Evolutionary conservation across 2,797 vertebrate genomes (phyloP).

Genomic region (Crax fasciolata): DNA sequence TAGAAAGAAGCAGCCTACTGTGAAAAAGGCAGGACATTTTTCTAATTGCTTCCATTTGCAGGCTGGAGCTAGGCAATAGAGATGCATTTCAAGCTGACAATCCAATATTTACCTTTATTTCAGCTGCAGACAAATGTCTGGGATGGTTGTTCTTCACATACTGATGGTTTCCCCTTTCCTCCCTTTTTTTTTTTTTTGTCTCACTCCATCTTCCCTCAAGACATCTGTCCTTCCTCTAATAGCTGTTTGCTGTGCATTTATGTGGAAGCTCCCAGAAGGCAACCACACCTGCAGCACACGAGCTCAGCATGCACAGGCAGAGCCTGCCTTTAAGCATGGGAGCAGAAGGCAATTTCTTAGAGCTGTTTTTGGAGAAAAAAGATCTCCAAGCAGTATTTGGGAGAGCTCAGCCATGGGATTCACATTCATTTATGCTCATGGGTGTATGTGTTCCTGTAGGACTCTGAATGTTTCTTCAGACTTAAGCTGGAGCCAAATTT

Average conservation of each 20-base stretch:
- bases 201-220: not conserved
- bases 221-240: not conserved
- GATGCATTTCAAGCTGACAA: slow-evolving; percentile 49
- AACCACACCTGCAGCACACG: not conserved
- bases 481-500: not conserved
- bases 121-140: not conserved
- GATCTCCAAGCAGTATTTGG: not conserved
- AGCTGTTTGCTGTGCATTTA: not conserved
- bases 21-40: slow-evolving; percentile 7
- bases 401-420: not conserved
- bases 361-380: not conserved
- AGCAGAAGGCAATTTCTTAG: not conserved
- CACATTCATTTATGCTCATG: not conserved
- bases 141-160: not conserved
- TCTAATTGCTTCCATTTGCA: slow-evolving; percentile 38
- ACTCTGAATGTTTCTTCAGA: not conserved
- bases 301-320: not conserved
- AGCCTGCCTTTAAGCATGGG: not conserved
- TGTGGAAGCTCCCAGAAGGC: not conserved
- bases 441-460: not conserved
- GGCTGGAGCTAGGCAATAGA: slow-evolving; percentile 8
- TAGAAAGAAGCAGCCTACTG: not conserved
- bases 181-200: not conserved
- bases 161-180: not conserved
- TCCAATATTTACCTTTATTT: slow-evolving; percentile 14